Conservation (phyloP, 2,888 invertebrate species). For the Biston stratarius region DNA sequence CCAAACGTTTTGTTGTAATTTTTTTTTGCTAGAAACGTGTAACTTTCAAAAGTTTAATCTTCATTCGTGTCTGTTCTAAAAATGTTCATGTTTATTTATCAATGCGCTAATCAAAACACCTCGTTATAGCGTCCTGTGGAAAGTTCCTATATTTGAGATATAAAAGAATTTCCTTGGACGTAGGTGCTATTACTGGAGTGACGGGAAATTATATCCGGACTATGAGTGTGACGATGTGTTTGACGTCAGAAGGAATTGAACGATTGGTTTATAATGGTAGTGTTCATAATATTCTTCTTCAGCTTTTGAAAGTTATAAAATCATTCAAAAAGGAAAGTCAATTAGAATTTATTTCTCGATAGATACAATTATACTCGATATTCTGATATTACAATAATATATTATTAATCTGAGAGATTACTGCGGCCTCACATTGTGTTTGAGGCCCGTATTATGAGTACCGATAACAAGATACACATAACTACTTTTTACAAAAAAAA, state of each 20-base stretch:
- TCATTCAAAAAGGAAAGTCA: too few relatives aligned
- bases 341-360: too few relatives aligned
- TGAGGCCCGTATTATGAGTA: too few relatives aligned
- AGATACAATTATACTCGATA: too few relatives aligned
- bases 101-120: slow-evolving; percentile 10
- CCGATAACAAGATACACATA: too few relatives aligned
- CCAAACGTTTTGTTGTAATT: not conserved
- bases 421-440: too few relatives aligned
- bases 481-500: too few relatives aligned
- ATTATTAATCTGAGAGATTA: too few relatives aligned
- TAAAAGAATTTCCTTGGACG: slow-evolving; percentile 2
- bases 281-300: not conserved
- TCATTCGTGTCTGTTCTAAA: slow-evolving; percentile 13
- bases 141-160: slow-evolving; percentile 18
- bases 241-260: too few relatives aligned
- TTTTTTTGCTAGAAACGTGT: not conserved
- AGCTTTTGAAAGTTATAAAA: too few relatives aligned
- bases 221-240: not conserved
- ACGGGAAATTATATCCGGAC: not conserved
- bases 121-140: slow-evolving; percentile 16
- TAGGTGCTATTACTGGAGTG: not conserved
- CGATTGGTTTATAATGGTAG: too few relatives aligned
- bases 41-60: not conserved
- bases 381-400: too few relatives aligned
- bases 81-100: slow-evolving; percentile 21